Evolutionary conservation across 2,888 invertebrate species (phyloP), one percentile per base, ranked within the genome.

Genomic region (Gortyna flavago): DNA sequence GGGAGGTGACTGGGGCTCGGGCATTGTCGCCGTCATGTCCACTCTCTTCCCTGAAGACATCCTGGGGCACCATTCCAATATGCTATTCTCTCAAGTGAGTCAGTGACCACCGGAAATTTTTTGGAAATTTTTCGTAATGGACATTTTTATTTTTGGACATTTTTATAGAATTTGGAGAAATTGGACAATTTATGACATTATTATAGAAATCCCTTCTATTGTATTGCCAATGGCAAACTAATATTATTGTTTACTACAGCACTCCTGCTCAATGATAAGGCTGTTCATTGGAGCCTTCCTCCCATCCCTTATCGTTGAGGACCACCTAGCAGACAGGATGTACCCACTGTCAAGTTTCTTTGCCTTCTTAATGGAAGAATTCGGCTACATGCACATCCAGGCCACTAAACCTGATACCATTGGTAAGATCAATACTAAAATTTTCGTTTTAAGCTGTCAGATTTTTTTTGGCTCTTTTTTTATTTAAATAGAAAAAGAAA

Each of bases 371-470:
- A 1, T 95, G 48, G 95, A 94, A 72, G 95, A 95, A 77, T 92
- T 88, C 1, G 95, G 95, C 0, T 95, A 95, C 87, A 92, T 98
- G 88, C 99, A 99, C 91, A 85, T 99, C 9, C 99, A 99, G 91
- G 97, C 98, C 0, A 98, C 99, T 0, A 99, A 99, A 92, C 99
- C 99, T 25, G 99, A 99, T 90, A 99, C 99, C 0, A 95, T 98
- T 85, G 99, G 98, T 98, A 91, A 93, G 96, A 87, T 13, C 6
- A 29, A 4, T 29, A 29, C n/a, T 18, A 11, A n/a, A 13, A 5
- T 2, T 13, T 8, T 35, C 25, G 9, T 9, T 54, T 25, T 35
- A 18, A 9, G 4, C 6, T 2, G 3, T 38, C 25, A 9, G 2
- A 13, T 21, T n/a, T 35, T 35, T n/a, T n/a, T n/a, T n/a, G n/a